Evolutionary conservation across 2,113 vertebrate species (phyloP), one percentile per base, ranked within the genome.

Genomic region (Noturus placidus): DNA sequence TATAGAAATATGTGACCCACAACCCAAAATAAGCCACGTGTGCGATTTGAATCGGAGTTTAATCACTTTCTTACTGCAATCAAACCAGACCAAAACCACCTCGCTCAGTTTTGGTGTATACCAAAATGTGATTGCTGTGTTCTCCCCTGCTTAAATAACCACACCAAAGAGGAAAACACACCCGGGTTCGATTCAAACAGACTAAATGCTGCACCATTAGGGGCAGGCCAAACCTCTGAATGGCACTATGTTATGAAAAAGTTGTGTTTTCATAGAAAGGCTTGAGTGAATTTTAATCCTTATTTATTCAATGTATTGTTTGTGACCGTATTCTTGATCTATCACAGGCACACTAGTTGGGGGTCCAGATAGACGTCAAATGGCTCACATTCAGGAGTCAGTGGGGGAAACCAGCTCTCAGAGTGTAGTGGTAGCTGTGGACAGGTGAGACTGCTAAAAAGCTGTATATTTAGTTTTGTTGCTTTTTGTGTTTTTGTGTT

Each of bases 361-460:
- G 17, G 96, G 96, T 87, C 96, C 96, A 92, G 98, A 99, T 91
- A 97, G 93, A 91, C 96, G 96, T 86, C 97, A 99, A 84, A 99
- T 99, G 95, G 97, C 97, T 61, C 98, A 97, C 91, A 96, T 99
- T 92, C 98, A 99, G 91, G 98, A 99, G 91, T 99, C 98, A 0
- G 98, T 99, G 14, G 98, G 98, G 82, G 98, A 99, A 93, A 99
- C 98, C 91, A 99, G 98, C 91, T 99, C 98, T 0, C 98, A 99
- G 94, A 99, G 98, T 25, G 98, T 99, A 42, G 98, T 99, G 13
- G 98, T 99, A 4, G 98, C 98, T 69, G 98, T 99, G 2, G 98
- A 99, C 94, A 96, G 98, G 98, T 99, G 93, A 93, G 77, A 56
- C 77, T 57, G 83, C 9, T 42, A 54, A 35, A 79, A 50, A 77